Base-by-base conservation (phyloP, 2,888 invertebrate species). In the Acleris emargana region DNA sequence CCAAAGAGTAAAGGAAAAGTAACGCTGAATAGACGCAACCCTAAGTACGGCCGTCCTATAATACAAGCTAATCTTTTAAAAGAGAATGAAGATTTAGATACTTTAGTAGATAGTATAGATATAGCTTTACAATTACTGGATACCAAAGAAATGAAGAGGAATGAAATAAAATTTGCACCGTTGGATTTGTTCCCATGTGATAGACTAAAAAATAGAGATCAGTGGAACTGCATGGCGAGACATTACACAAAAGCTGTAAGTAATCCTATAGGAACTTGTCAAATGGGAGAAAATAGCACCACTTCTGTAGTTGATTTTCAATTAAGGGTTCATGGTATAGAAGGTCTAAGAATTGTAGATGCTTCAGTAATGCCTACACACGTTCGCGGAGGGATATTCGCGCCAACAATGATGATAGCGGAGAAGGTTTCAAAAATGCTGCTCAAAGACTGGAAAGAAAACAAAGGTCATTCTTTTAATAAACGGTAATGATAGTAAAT, bases 341-440 rank as follows among this genome's bases (percentile, higher is more conserved):
- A 93, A 79, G 87, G 91, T 7, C 77, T 93, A 16, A 80, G 93
- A 69, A 88, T 93, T 51, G 80, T 89, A 52, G 93, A 93, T 67
- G 87, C 92, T 54, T 93, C 93, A 17, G 84, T 93, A 6, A 91
- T 93, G 92, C 93, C 93, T 0, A 83, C 86, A 22, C 90, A 92
- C 68, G 89, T 87, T 0, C 79, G 93, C 42, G 91, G 89, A 25
- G 83, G 87, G 2, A 83, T 87, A 45, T 83, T 87, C 69, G 88
- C 84, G 60, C 86, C 92, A 2, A 88, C 89, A 13, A 80, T 93
- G 75, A 92, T 93, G 93, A 91, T 93, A 62, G 93, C 93, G 45
- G 93, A 93, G 69, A 92, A 91, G 75, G 90, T 84, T 11, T 83
- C 89, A 5, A 87, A 86, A 71, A 80, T 91, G 80, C 82, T 93